phyloP scores from a whole-genome alignment of 2,797 vertebrate species.

The Sus cebifrons region DNA sequence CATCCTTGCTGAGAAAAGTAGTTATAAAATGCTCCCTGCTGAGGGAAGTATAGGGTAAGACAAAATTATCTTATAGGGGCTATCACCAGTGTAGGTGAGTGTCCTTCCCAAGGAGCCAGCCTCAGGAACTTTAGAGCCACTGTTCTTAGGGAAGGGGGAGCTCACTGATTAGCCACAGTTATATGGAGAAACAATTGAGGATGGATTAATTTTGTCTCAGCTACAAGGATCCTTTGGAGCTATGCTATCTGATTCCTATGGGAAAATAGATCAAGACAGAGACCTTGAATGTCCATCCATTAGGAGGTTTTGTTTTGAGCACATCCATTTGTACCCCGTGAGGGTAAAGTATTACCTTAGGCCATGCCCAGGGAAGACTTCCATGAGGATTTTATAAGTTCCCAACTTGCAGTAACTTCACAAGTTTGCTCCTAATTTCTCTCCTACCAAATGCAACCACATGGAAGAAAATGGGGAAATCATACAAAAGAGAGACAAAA shows the following conservation, averaged over 20 bases:
- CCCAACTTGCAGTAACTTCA: not conserved
- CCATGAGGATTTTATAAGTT: not conserved
- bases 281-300: not conserved
- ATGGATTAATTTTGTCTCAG: not conserved
- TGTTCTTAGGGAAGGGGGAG: not conserved
- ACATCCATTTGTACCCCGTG: not conserved
- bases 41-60: not conserved
- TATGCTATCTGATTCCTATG: not conserved
- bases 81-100: not conserved
- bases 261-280: not conserved
- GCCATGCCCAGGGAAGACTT: not conserved
- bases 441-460: not conserved
- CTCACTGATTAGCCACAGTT: not conserved
- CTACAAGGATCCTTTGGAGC: not conserved
- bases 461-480: not conserved
- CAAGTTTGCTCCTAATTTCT: slow-evolving; percentile 10
- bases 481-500: slow-evolving; percentile 33
- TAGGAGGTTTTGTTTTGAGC: not conserved
- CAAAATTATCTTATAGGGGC: not conserved
- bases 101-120: not conserved
- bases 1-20: not conserved
- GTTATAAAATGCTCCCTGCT: slow-evolving; percentile 31
- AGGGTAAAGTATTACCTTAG: not conserved
- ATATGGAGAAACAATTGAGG: not conserved
- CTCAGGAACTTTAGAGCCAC: not conserved